Base-by-base conservation (phyloP, 1,140 invertebrate species). In the Chelonus insularis region DNA sequence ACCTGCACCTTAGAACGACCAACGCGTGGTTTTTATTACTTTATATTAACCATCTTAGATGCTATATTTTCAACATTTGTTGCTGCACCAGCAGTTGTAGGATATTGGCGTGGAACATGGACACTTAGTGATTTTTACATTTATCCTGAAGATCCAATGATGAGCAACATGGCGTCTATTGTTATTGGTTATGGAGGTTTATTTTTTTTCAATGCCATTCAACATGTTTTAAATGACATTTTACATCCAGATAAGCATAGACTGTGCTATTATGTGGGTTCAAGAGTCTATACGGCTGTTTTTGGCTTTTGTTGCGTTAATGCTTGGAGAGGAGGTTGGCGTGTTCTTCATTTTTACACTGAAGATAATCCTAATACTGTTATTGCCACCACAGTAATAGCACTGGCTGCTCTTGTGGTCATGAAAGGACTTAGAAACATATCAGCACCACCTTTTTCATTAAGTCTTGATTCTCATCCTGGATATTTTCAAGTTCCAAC, bases 51-150 rank as follows among this genome's bases (percentile, higher is more conserved):
- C 9, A 69, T 89, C 43, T 75, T 92, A 39, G 92, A 94, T 74
- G 83, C 84, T 9, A 68, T 89, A 11, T 84, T 94, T 68, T 89
- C 91, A 4, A 86, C 87, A 43, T 70, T 86, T 0, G 81, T 94
- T 8, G 86, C 92, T 4, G 88, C 89, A 0, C 92, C 92, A 6
- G 85, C 88, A 7, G 91, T 93, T 1, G 90, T 95, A 6, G 86
- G 87, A 45, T 94, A 93, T 72, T 95, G 92, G 92, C 83, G 92
- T 23, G 91, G 91, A 51, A 91, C 90, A 23, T 95, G 91, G 91
- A 85, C 86, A 41, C 83, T 95, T 12, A 88, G 91, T 83, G 89
- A 89, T 62, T 70, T 86, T 23, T 88, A 90, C 73, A 81, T 93
- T 18, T 86, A 86, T 47, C 88, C 89, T 1, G 75, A 82, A 0